phyloP scores from a whole-genome alignment of 2,888 invertebrate species.

The Synergus japonicus region DNA sequence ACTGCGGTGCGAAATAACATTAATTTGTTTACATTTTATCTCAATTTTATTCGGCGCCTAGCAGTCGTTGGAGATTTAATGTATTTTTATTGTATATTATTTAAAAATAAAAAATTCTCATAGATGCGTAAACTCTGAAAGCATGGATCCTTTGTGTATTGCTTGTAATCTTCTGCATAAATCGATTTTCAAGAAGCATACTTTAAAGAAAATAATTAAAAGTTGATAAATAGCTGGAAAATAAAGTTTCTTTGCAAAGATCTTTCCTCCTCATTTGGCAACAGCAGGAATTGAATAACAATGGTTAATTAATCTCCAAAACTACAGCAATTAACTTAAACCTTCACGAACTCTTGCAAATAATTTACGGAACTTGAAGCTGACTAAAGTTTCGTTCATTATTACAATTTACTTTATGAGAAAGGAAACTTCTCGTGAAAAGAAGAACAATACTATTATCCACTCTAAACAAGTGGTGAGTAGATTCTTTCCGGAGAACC shows the following conservation, averaged over 20 bases:
- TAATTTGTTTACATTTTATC: background rate
- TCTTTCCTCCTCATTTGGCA: background rate
- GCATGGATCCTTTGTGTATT: background rate
- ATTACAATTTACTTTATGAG: background rate
- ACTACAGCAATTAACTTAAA: slow-evolving; percentile 4
- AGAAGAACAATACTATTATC: background rate
- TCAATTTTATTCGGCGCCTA: background rate
- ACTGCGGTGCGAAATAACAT: background rate
- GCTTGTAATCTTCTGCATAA: background rate
- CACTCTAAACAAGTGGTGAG: background rate
- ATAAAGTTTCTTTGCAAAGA: background rate
- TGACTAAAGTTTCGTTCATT: background rate
- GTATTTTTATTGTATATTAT: background rate
- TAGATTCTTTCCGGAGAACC: background rate
- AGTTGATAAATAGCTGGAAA: background rate
- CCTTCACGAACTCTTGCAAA: background rate
- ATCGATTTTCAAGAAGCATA: background rate
- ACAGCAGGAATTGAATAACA: background rate
- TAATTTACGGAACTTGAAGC: background rate
- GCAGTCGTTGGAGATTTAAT: background rate
- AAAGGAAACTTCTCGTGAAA: background rate
- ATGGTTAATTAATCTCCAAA: background rate
- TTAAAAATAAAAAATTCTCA: background rate
- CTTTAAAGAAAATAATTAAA: background rate
- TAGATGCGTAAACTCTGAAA: background rate